A percentile compares a stretch with the other conserved stretches of the same genome.
Evolutionary conservation across 1,140 invertebrate species (phyloP).

Genomic region (Drosophila ficusphila): DNA sequence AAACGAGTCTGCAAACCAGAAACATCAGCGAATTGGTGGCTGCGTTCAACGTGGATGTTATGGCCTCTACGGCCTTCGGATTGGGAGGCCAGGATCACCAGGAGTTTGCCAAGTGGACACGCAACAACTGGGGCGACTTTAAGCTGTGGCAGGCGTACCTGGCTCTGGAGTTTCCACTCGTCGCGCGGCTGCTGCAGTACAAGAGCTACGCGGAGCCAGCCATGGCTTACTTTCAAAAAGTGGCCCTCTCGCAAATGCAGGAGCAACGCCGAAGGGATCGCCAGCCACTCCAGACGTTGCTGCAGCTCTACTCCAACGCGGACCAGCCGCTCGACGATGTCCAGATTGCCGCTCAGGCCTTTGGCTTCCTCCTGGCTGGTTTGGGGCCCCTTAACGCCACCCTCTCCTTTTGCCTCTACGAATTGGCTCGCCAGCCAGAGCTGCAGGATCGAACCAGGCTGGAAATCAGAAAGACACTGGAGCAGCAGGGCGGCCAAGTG

Average conservation of each 20-base stretch:
- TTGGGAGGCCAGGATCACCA: conserved; percentile 51
- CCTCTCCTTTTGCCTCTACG: conserved; percentile 86
- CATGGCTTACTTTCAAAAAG: conserved; percentile 58
- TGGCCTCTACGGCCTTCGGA: conserved; percentile 64
- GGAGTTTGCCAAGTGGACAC: conserved; percentile 76
- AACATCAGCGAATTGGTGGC: conserved; percentile 65
- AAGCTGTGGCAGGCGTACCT: conserved; percentile 61
- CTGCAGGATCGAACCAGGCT: conserved; percentile 86
- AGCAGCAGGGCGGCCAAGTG: conserved; percentile 77
- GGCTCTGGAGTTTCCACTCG: conserved; percentile 56
- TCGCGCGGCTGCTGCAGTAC: conserved; percentile 61
- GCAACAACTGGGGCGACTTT: conserved; percentile 54
- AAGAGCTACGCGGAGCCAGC: conserved; percentile 49
- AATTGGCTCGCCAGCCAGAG: conserved; percentile 87
- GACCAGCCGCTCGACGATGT: conserved; percentile 34
- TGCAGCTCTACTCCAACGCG: conserved; percentile 84
- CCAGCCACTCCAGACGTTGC: conserved; percentile 84
- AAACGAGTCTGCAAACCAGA: background rate
- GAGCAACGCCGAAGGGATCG: conserved; percentile 72
- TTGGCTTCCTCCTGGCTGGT: conserved; percentile 84
- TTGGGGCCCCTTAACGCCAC: conserved; percentile 85
- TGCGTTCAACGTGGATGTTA: conserved; percentile 56
- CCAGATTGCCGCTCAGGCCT: conserved; percentile 74
- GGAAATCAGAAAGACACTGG: conserved; percentile 85
- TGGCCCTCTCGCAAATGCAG: conserved; percentile 47